phyloP scores from a whole-genome alignment of 2,797 vertebrate genomes.

The Gallinago nigripennis region DNA sequence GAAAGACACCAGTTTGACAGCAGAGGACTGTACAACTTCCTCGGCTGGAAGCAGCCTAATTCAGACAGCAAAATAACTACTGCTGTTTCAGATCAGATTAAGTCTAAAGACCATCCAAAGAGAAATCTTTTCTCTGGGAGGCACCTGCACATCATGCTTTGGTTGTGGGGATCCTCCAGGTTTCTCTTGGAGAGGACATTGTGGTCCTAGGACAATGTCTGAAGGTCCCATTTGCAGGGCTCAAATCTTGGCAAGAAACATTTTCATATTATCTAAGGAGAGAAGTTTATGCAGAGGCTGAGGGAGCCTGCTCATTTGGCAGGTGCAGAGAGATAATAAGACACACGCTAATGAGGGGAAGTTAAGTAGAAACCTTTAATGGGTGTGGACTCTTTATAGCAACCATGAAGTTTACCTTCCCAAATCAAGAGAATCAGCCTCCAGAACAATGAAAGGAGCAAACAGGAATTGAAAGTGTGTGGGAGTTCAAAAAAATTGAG shows the following conservation, averaged over 20 bases:
- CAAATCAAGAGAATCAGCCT: not conserved
- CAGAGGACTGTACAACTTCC: not conserved
- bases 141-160: rapidly evolving
- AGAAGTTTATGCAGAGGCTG: not conserved
- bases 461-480: not conserved
- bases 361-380: not conserved
- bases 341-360: not conserved
- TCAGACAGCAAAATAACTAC: not conserved
- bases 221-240: not conserved
- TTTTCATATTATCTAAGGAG: not conserved
- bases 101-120: not conserved
- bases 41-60: not conserved
- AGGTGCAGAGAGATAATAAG: not conserved
- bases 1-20: not conserved
- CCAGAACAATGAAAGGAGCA: not conserved
- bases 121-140: not conserved
- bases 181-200: not conserved
- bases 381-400: rapidly evolving
- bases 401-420: not conserved
- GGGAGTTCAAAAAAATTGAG: not conserved
- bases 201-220: not conserved
- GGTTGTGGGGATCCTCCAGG: not conserved
- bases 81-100: not conserved
- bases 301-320: rapidly evolving
- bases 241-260: not conserved